These are phyloP conservation scores for Myotis yumanensis DNA, from an alignment of 2,113 vertebrate species.

Conservation along the genomic window DNA sequence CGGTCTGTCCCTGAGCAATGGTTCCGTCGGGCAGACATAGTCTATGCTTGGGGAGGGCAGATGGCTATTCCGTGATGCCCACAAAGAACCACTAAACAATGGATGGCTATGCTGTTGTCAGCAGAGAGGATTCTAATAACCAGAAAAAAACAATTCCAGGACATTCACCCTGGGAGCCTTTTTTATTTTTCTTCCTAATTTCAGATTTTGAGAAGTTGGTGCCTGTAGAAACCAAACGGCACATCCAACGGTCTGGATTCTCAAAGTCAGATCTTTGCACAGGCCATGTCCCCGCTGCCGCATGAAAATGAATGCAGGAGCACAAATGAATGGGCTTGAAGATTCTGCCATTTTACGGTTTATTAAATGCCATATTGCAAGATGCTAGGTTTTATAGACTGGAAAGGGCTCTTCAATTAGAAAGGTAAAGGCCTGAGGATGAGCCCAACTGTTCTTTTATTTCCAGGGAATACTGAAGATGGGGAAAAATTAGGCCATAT, in stretches of 20 bases:
- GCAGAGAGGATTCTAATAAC: background rate
- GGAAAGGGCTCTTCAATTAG: conserved; percentile 37
- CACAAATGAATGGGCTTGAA: background rate
- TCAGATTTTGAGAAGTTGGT: background rate
- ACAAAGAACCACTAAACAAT: background rate
- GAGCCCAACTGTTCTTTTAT: background rate
- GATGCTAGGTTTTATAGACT: background rate
- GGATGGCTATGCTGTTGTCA: background rate
- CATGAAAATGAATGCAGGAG: background rate
- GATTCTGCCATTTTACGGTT: background rate
- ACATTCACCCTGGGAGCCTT: background rate
- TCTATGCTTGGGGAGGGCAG: background rate
- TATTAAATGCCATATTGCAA: conserved; percentile 54
- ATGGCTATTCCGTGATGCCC: background rate
- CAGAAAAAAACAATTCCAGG: background rate
- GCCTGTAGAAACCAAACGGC: background rate
- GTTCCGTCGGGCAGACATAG: background rate
- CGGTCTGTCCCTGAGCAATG: background rate
- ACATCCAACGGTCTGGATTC: background rate
- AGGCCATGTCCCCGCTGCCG: too few species aligned
- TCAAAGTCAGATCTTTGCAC: conserved; percentile 23
- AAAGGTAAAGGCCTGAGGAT: background rate
- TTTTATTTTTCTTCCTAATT: background rate
- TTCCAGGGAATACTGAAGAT: background rate
- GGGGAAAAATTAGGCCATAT: background rate